Base-by-base conservation (phyloP, 2,888 invertebrate genomes). In the Andrena trimmerana region DNA sequence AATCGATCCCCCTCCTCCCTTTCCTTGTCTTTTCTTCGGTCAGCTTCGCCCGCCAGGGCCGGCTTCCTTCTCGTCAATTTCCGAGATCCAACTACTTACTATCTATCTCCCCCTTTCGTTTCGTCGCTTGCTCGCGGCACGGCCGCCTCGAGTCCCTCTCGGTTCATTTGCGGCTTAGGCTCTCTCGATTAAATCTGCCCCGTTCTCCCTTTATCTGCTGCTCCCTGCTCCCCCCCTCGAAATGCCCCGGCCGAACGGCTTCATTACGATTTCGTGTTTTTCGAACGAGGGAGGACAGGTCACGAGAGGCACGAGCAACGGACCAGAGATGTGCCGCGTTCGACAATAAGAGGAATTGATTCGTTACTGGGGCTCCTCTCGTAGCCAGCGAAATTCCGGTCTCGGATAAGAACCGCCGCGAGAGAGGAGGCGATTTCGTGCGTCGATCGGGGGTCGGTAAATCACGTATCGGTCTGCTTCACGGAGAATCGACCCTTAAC, bases 111-210 rank as follows among this genome's bases (percentile, higher is more conserved):
- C 52, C 65, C 65, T 72, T 79, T 67, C 82, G 65, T 81, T 77
- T 54, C 54, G 70, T 62, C 74, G 73, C 52, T 48, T 5, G 69
- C 42, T 59, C 62, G 82, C 54, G 54, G 48, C 72, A 77, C 54
- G 54, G 48, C 72, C 83, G 48, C 42, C 81, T 75, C 66, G 70
- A 66, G 73, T 27, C 74, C 75, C 54, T 31, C 75, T 81, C 81
- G 82, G 81, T 82, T 82, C 82, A 81, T 82, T 82, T 82, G 82
- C 82, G 82, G 82, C 81, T 82, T 81, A 81, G 75, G n/a, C 73
- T 81, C 70, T 67, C 71, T 68, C 82, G 82, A 82, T 82, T 71
- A 81, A 75, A 82, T 82, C 81, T 54, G 50, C 36, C 70, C 48
- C 24, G 54, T 16, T 42, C 78, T 27, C 54, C 36, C 71, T 71